A percentile compares a stretch with the other conserved stretches of the same genome.
phyloP scores from a whole-genome alignment of 2,113 vertebrate genomes.

The Prochilodus magdalenae region DNA sequence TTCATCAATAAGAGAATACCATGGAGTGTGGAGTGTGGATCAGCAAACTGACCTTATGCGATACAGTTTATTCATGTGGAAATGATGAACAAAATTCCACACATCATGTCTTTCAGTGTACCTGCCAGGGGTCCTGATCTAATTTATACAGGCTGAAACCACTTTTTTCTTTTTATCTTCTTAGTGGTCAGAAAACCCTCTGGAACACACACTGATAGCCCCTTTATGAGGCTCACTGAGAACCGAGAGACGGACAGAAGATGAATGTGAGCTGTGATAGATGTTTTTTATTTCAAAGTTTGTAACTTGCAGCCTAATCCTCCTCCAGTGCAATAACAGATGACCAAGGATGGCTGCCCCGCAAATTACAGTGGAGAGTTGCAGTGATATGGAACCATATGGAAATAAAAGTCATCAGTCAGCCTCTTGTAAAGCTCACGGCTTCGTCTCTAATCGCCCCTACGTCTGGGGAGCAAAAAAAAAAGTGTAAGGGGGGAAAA shows the following conservation, averaged over 20 bases:
- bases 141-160: neutral
- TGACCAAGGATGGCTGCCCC: conserved; percentile 39
- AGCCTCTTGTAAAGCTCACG: conserved; percentile 18
- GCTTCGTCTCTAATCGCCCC: conserved; percentile 36
- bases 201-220: neutral
- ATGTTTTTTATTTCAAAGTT: neutral
- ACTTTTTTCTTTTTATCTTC: conserved; percentile 11
- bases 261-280: neutral
- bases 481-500: conserved; percentile 30
- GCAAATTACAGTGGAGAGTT: conserved; percentile 58
- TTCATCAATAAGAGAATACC: no score
- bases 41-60: no score
- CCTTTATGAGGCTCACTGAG: neutral
- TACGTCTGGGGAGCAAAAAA: conserved; percentile 30
- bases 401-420: conserved; percentile 36
- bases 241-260: neutral
- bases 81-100: no score
- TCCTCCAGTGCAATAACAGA: conserved; percentile 27
- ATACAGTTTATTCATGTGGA: no score
- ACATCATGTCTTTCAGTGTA: no score
- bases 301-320: conserved; percentile 4
- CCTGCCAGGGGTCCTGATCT: no score
- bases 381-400: conserved; percentile 13
- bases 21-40: no score
- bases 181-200: neutral